Percentiles rank a stretch among this genome's conserved stretches.
Evolutionary conservation across 2,888 invertebrate genomes (phyloP).

Genomic region (Zeuzera pyrina): DNA sequence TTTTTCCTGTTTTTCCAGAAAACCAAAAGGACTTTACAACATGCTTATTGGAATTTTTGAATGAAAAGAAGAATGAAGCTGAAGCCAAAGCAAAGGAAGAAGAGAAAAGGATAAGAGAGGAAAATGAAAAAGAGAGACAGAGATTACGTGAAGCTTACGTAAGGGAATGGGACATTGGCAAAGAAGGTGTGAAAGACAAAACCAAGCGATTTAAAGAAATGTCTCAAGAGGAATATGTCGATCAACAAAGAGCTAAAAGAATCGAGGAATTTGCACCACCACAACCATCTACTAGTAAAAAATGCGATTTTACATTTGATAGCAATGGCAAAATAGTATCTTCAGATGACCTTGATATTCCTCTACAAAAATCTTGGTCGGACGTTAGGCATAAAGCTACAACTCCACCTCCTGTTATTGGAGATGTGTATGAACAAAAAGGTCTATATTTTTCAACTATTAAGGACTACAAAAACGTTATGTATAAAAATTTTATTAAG

Average conservation of each 20-base stretch:
- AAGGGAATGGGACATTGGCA: constrained; percentile 83
- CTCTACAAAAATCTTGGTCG: constrained; percentile 39
- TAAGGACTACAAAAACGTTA: constrained; percentile 25
- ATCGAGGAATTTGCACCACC: constrained; percentile 86
- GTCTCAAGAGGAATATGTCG: constrained; percentile 84
- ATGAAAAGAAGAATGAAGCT: constrained; percentile 60
- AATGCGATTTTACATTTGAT: constrained; percentile 37
- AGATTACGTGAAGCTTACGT: constrained; percentile 69
- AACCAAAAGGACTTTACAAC: constrained; percentile 52
- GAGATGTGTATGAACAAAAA: constrained; percentile 28
- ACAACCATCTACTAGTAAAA: constrained; percentile 24
- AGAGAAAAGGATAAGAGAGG: constrained; percentile 47
- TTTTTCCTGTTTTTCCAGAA: constrained; percentile 31
- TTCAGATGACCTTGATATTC: constrained; percentile 12
- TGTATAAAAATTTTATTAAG: constrained; percentile 52
- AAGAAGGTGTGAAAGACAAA: constrained; percentile 72
- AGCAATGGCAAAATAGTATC: constrained; percentile 34
- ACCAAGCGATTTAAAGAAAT: constrained; percentile 68
- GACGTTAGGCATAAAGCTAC: constrained; percentile 41
- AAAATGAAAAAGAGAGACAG: constrained; percentile 61
- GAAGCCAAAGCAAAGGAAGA: constrained; percentile 57
- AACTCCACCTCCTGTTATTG: constrained; percentile 39
- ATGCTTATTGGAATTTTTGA: constrained; percentile 54
- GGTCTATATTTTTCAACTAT: constrained; percentile 49
- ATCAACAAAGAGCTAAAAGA: constrained; percentile 81